Evolutionary conservation across 2,888 invertebrate species (phyloP), one percentile per base, ranked within the genome.

Genomic region (Chaitophorus viminalis): DNA sequence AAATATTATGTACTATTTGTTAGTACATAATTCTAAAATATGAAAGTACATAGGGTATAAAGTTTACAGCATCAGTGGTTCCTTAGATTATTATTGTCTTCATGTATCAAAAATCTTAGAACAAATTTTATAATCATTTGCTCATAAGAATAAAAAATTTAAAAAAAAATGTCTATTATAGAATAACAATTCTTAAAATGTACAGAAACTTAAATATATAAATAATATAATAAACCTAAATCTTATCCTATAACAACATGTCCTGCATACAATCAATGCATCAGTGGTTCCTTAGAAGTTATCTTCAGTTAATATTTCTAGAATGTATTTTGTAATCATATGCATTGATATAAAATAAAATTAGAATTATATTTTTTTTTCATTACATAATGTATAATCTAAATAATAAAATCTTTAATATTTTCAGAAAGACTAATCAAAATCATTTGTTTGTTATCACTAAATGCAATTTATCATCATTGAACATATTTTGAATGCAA

Each of bases 371-470:
- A 36, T 5, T 5, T 5, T 36, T 36, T 36, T 3, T 36, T 36
- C n/a, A n/a, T n/a, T n/a, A n/a, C 6, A 6, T 6, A 36, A 3
- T 36, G 11, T 46, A 60, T 60, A 21, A 60, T 21, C 25, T 25
- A 21, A 21, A 60, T 21, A 60, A 60, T 3, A 54, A 31, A 68
- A 70, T 54, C 2, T 72, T n/a, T 1, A 14, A 29, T 68, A 68
- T 68, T 29, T 29, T 85, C 78, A 81, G 86, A 70, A 89, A 82
- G 68, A 76, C 68, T 82, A 88, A 82, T 88, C 82, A 75, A 46
- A 76, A 82, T 75, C 65, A 54, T 54, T 31, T 70, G 78, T 14
- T n/a, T 68, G 29, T 68, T 25, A 68, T 68, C 52, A 52, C 25
- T 1, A 74, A 54, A n/a, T 31, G 52, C 52, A 72, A 36, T 60